phyloP scores from a whole-genome alignment of 1,140 invertebrate genomes.

The Drosophila azteca region DNA sequence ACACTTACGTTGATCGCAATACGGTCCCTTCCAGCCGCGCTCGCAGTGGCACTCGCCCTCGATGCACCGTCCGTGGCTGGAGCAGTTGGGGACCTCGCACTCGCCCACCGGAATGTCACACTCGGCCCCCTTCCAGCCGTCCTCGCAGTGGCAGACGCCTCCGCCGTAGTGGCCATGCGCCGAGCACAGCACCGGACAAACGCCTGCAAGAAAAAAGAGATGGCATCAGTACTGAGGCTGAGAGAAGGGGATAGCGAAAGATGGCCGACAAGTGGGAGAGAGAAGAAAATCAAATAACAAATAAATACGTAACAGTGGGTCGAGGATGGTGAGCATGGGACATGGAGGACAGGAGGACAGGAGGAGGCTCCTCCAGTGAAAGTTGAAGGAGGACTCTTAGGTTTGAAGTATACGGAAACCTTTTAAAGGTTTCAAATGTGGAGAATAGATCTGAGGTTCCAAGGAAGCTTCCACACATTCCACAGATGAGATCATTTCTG shows the following conservation, averaged over 20 bases:
- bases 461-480: no score
- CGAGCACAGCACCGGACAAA: conserved; percentile 98
- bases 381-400: no score
- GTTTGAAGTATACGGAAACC: no score
- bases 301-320: conserved; percentile 28
- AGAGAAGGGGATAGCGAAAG: not conserved
- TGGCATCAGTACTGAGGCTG: not conserved
- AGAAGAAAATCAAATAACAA: conserved; percentile 17
- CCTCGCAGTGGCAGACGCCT: conserved; percentile 97
- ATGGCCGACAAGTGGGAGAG: not conserved
- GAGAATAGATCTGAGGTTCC: no score
- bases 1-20: conserved; percentile 92
- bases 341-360: no score
- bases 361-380: no score
- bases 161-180: conserved; percentile 97
- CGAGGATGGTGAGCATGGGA: not conserved
- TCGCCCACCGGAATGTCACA: conserved; percentile 96
- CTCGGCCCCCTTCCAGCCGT: conserved; percentile 98
- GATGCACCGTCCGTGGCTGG: conserved; percentile 94
- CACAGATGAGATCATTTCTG: no score
- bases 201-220: conserved; percentile 85
- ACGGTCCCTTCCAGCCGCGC: conserved; percentile 94
- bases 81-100: conserved; percentile 96
- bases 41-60: conserved; percentile 95
- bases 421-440: no score